Evolutionary conservation across 2,888 invertebrate species (phyloP), one percentile per base, ranked within the genome.

Genomic region (Apodemia hepburni): DNA sequence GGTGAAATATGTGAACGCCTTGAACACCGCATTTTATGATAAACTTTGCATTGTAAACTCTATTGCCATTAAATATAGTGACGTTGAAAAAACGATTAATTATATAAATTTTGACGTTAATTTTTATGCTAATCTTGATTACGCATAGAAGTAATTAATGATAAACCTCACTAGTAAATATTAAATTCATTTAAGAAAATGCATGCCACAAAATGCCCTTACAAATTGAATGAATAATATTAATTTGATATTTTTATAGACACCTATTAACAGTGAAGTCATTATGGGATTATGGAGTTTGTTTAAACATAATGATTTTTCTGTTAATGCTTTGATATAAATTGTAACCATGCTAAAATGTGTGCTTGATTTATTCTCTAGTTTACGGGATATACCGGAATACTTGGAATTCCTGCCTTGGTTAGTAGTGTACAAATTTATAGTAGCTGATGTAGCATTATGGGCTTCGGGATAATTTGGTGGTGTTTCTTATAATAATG

Each of bases 331-430:
- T 62, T 49, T 62, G 42, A 47, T 61, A 59, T 58, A 45, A 64
- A 60, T 63, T 62, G 62, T 64, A 62, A 63, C 60, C 66, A 60
- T 69, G 78, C 82, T 87, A 85, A 84, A 83, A 72, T 75, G 75
- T 77, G 76, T 84, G 84, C 87, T 87, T 89, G 82, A 77, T 88
- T 88, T 89, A 87, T 92, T 92, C 87, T 87, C 92, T 94, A 95
- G 95, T 95, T 94, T 94, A 93, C 94, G 95, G 95, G 95, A 95
- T 93, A 95, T 95, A 92, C 93, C 93, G 92, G 95, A 95, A 86
- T 92, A 93, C 85, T 93, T 95, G 94, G 95, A 95, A 90, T 95
- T 94, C 93, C 93, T 94, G 87, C 95, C 95, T 93, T 95, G 95
- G 95, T 95, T 94, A 94, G 95, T 95, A 95, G 93, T 80, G 78